Conservation (phyloP, 2,113 vertebrate species). For the western clawed frog (Xenopus tropicalis) region DNA sequence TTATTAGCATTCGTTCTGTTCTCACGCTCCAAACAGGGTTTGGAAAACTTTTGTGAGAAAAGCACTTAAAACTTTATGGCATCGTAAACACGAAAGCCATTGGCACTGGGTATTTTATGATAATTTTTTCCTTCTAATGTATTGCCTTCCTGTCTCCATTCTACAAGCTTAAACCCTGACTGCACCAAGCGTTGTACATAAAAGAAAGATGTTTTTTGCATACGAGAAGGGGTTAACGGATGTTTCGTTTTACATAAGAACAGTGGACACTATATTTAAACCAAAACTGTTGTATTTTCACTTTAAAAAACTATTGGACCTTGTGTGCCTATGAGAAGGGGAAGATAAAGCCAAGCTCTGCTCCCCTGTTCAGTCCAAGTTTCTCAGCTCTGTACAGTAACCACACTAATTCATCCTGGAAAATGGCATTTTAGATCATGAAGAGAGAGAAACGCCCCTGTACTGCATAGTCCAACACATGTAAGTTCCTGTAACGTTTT, state of each 20-base stretch:
- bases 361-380: conserved; percentile 11
- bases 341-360: neutral
- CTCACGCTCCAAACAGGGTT: conserved; percentile 32
- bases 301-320: conserved; percentile 15
- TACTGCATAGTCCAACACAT: neutral
- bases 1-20: conserved; percentile 9
- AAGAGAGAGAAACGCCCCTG: neutral
- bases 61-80: conserved; percentile 41
- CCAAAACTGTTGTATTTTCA: conserved; percentile 34
- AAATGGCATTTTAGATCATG: neutral
- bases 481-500: neutral
- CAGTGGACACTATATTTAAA: neutral
- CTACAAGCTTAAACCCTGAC: neutral
- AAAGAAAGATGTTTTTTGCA: neutral
- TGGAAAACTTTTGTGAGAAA: conserved; percentile 44
- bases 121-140: conserved; percentile 32
- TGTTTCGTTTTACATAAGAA: conserved; percentile 4
- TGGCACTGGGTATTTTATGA: conserved; percentile 19
- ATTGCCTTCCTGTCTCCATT: conserved; percentile 1
- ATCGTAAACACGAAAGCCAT: conserved; percentile 37
- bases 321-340: neutral
- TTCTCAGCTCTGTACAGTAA: conserved; percentile 35
- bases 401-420: neutral
- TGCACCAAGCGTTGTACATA: neutral
- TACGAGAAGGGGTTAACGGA: neutral